phyloP scores from a whole-genome alignment of 2,797 vertebrate species.

The Taenioides sp. region DNA sequence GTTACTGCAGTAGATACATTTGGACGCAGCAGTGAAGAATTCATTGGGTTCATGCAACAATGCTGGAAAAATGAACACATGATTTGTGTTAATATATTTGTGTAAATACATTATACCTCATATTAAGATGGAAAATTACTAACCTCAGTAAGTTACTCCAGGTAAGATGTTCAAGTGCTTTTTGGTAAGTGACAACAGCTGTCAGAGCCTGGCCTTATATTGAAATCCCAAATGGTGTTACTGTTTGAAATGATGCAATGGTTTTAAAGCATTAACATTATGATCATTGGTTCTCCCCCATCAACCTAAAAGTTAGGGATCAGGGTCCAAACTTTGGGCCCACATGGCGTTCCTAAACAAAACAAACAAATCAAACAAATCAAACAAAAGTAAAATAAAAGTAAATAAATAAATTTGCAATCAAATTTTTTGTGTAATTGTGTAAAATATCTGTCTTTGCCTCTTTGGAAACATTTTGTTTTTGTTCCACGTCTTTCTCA shows the following conservation, averaged over 20 bases:
- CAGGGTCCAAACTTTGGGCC: too few relatives aligned
- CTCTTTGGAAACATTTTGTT: too few relatives aligned
- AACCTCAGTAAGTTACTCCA: not conserved
- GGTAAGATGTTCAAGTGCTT: not conserved
- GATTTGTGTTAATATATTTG: not conserved
- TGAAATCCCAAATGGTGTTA: not conserved
- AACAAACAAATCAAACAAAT: too few relatives aligned
- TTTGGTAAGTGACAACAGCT: not conserved
- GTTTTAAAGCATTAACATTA: not conserved
- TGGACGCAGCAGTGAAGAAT: conserved; percentile 13
- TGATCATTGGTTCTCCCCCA: too few relatives aligned
- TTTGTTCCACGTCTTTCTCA: too few relatives aligned
- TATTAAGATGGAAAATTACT: not conserved
- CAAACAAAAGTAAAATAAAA: too few relatives aligned
- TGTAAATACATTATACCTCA: not conserved
- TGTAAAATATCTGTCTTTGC: too few relatives aligned
- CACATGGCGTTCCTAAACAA: too few relatives aligned
- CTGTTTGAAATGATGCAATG: not conserved
- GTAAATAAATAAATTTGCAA: too few relatives aligned
- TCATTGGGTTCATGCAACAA: conserved; percentile 23
- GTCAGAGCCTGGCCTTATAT: not conserved
- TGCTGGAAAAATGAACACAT: not conserved
- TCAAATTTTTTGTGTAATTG: too few relatives aligned
- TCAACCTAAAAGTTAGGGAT: too few relatives aligned
- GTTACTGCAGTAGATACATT: conserved; percentile 19